Percentiles rank a stretch among this genome's conserved stretches.
phyloP scores from a whole-genome alignment of 2,797 vertebrate genomes.

The Balearica regulorum region DNA sequence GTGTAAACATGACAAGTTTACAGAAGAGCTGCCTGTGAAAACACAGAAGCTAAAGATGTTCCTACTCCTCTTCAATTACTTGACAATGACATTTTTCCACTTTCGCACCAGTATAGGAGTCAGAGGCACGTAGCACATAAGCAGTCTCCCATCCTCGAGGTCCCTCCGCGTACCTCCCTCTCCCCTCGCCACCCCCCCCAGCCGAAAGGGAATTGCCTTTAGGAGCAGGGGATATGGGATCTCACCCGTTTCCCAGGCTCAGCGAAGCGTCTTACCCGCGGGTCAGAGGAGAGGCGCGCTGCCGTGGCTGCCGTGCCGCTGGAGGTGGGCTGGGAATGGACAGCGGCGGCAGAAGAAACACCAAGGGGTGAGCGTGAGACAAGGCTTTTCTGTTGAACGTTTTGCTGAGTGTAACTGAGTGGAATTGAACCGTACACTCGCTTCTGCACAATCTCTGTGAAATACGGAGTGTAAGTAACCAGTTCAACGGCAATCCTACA shows the following conservation, averaged over 20 bases:
- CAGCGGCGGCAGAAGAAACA: not conserved
- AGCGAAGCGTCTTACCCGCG: not conserved
- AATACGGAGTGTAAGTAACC: not conserved
- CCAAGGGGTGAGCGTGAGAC: not conserved
- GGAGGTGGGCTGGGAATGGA: not conserved
- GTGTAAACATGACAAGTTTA: not conserved
- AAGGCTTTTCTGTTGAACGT: not conserved
- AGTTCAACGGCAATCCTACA: not conserved
- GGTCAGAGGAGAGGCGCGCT: not conserved
- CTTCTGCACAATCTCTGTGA: not conserved
- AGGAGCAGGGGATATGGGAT: not conserved
- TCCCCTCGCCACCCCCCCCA: not conserved
- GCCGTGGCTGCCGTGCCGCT: not conserved
- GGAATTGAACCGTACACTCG: not conserved
- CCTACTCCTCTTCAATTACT: not conserved
- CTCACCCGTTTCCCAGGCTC: not conserved
- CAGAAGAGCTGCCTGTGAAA: not conserved
- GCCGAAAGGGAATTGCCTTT: too few species aligned
- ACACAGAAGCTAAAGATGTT: not conserved
- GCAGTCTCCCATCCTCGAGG: not conserved
- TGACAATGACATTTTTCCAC: not conserved
- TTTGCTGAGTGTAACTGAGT: not conserved
- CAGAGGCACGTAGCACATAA: not conserved
- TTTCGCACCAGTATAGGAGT: not conserved
- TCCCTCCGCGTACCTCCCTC: not conserved